Conservation (phyloP, 2,113 vertebrate species). For the Pseudolaguvia tuberculata region DNA sequence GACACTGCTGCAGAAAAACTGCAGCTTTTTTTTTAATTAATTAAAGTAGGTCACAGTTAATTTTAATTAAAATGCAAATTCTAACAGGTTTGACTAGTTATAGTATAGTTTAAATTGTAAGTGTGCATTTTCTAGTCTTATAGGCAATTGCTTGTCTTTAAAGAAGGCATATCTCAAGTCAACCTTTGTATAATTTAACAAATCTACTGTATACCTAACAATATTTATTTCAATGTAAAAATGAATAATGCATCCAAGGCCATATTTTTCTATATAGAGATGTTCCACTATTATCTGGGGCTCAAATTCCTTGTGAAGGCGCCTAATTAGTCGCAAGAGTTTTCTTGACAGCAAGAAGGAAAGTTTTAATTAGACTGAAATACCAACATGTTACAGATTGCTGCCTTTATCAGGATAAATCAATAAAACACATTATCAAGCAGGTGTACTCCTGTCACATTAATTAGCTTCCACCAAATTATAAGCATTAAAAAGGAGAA, state of each 20-base stretch:
- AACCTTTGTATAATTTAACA: too few species aligned
- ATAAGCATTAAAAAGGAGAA: too few species aligned
- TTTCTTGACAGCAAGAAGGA: background rate
- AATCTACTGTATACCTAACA: background rate
- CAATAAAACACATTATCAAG: constrained; percentile 27
- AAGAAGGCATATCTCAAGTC: background rate
- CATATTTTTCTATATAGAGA: constrained; percentile 4
- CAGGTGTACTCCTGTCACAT: constrained; percentile 28
- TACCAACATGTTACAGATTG: constrained; percentile 27
- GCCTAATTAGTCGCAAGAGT: constrained; percentile 1
- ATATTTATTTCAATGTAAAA: background rate
- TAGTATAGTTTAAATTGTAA: background rate
- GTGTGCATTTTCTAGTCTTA: background rate
- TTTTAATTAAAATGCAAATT: too few species aligned
- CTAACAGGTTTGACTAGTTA: too few species aligned
- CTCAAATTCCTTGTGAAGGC: background rate
- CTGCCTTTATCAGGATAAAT: constrained; percentile 27
- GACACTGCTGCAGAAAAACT: too few species aligned
- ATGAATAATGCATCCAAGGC: background rate
- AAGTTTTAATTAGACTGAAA: constrained; percentile 29
- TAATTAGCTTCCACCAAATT: constrained; percentile 26
- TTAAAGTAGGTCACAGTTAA: too few species aligned
- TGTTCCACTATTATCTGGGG: background rate
- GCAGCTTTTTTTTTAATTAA: too few species aligned
- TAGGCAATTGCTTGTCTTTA: background rate